Base-by-base conservation (phyloP, 1,140 invertebrate genomes). In the Periplaneta americana region DNA sequence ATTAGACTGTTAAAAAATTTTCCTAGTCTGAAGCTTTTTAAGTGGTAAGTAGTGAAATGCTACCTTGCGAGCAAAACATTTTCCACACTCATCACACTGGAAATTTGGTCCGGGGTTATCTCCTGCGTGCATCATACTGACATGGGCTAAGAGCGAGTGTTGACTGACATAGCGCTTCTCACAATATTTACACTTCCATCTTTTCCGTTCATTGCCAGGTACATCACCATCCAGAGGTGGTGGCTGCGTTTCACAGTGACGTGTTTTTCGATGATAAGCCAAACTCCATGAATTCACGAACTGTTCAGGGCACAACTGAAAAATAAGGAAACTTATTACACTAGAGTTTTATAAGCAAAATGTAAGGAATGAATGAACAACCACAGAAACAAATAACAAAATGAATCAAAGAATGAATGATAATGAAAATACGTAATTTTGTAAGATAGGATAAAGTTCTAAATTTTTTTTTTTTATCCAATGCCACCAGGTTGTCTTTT, bases 281-380 rank as follows among this genome's bases (percentile, higher is more conserved):
- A 82, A 35, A 35, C 75, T 57, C 81, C 75, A 82, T 22, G 81
- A 78, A 39, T 77, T 82, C 4, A 37, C 17, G 57, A 82, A 82
- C 75, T 77, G n/a, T 31, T 82, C 75, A n/a, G 34, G n/a, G 57
- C 81, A 82, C 39, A 79, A 18, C 81, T 82, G 75, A n/a, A 13
- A 39, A 39, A 66, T 13, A 66, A 28, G n/a, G n/a, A n/a, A n/a
- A n/a, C n/a, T n/a, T n/a, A n/a, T n/a, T n/a, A n/a, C n/a, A n/a
- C n/a, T n/a, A n/a, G n/a, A n/a, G n/a, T n/a, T n/a, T n/a, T n/a
- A n/a, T n/a, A n/a, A n/a, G n/a, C n/a, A n/a, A n/a, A n/a, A n/a
- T n/a, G n/a, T n/a, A n/a, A n/a, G n/a, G n/a, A n/a, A n/a, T n/a
- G n/a, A n/a, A n/a, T n/a, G n/a, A n/a, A n/a, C n/a, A n/a, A n/a